Base-by-base conservation (phyloP, 1,140 invertebrate genomes). In the Fopius arisanus region DNA sequence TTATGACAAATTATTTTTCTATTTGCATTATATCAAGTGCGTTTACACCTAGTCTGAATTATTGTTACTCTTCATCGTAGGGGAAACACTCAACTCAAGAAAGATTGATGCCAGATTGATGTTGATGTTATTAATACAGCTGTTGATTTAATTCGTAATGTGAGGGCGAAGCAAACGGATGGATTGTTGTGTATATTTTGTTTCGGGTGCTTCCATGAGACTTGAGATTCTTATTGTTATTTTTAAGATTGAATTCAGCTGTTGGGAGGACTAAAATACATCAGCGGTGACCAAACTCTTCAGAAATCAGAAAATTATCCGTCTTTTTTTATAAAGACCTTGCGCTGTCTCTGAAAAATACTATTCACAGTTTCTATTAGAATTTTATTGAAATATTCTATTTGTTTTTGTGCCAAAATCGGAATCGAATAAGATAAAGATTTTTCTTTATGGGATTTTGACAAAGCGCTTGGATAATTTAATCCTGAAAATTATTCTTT, bases 161-260 rank as follows among this genome's bases (percentile, higher is more conserved):
- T n/a, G n/a, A 43, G 54, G 51, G 48, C 37, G 40, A 31, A 66
- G 26, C 51, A 31, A 12, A 48, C 26, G 9, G 19, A 66, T 72
- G 69, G 74, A 71, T 74, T 75, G 23, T 19, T 77, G 75, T 70
- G 75, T 80, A 72, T 78, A 79, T 79, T 85, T 79, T 82, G 76
- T 86, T 85, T 84, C 81, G 81, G 84, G 85, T 87, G 85, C 86
- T 87, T 86, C 83, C 81, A 37, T 84, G 77, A 81, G 79, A 67
- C 78, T 83, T 83, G 76, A 77, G 37, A 72, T 33, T 54, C 48
- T 71, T 51, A 74, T 37, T 74, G 63, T 68, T 70, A 23, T 73
- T 68, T 75, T 67, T 66, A 51, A 14, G n/a, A 12, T n/a, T 51
- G 0, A 51, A 19, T 51, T 16, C 19, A 19, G 19, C 19, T 19